Evolutionary conservation across 2,113 vertebrate species (phyloP).

Genomic region (Triplophysa siluroides): DNA sequence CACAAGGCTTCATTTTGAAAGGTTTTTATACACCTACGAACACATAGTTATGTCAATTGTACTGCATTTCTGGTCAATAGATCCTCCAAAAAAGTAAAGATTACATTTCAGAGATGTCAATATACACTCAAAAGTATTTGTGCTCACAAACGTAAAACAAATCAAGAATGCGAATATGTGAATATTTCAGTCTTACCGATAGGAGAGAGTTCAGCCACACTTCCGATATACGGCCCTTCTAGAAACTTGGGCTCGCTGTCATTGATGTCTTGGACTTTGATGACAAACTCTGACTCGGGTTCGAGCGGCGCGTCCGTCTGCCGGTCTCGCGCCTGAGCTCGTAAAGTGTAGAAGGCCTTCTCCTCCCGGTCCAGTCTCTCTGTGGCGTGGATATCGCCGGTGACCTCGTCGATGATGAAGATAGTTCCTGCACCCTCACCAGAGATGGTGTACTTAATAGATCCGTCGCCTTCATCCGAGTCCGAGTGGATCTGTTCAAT

Average conservation of each 20-base stretch:
- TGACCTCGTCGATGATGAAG: conserved; percentile 96
- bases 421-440: conserved; percentile 93
- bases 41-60: too few relatives aligned
- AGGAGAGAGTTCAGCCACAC: conserved; percentile 92
- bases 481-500: conserved; percentile 92
- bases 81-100: too few relatives aligned
- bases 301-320: conserved; percentile 87
- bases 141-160: conserved; percentile 33
- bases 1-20: too few relatives aligned
- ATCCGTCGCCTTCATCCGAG: conserved; percentile 92
- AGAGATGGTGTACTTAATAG: conserved; percentile 98
- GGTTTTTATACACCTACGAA: too few relatives aligned
- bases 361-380: conserved; percentile 93
- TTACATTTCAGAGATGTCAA: too few relatives aligned
- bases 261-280: conserved; percentile 99
- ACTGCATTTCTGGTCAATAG: too few relatives aligned
- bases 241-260: conserved; percentile 97
- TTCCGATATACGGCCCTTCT: conserved; percentile 95
- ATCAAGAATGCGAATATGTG: background rate
- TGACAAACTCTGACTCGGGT: conserved; percentile 95
- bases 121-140: too few relatives aligned
- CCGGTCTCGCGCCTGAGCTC: conserved; percentile 88
- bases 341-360: conserved; percentile 93
- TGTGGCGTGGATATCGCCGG: conserved; percentile 95
- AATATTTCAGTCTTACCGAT: conserved; percentile 78